phyloP scores from a whole-genome alignment of 2,113 vertebrate species.

The Semicossyphus pulcher region DNA sequence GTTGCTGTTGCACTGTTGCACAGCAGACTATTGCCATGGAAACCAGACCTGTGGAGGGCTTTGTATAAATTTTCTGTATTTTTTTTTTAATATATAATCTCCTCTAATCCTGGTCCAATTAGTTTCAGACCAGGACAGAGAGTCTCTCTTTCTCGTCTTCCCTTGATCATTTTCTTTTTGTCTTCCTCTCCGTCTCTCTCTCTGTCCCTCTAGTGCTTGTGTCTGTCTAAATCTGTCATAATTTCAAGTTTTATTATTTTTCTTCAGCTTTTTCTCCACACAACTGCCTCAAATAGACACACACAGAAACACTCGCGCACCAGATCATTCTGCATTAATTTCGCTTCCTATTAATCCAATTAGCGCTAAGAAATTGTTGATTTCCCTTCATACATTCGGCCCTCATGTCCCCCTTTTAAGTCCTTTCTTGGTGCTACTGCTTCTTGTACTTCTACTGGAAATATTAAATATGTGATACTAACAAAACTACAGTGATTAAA shows the following conservation, averaged over 20 bases:
- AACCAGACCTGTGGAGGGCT: constrained; percentile 70
- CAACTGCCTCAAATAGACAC: constrained; percentile 13
- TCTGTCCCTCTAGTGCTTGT: not conserved
- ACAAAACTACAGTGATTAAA: constrained; percentile 8
- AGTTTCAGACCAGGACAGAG: constrained; percentile 71
- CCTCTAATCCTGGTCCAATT: constrained; percentile 78
- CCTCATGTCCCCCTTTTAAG: constrained; percentile 1
- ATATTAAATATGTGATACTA: not conserved
- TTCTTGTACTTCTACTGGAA: not conserved
- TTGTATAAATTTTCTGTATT: constrained; percentile 62
- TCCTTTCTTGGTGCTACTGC: not conserved
- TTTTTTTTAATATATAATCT: constrained; percentile 70
- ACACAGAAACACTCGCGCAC: constrained; percentile 15
- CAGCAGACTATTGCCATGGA: constrained; percentile 64
- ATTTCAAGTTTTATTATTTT: constrained; percentile 21
- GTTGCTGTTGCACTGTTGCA: constrained; percentile 61
- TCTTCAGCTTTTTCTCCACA: not conserved
- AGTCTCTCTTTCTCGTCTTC: constrained; percentile 29
- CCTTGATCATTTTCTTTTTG: constrained; percentile 36
- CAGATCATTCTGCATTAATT: constrained; percentile 54
- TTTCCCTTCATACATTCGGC: constrained; percentile 38
- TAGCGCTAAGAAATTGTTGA: constrained; percentile 44
- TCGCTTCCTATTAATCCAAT: constrained; percentile 62
- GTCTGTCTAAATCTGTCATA: constrained; percentile 25
- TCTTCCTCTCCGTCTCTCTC: constrained; percentile 2